phyloP scores from a whole-genome alignment of 2,797 vertebrate species.

The Sebastes oblongus region DNA sequence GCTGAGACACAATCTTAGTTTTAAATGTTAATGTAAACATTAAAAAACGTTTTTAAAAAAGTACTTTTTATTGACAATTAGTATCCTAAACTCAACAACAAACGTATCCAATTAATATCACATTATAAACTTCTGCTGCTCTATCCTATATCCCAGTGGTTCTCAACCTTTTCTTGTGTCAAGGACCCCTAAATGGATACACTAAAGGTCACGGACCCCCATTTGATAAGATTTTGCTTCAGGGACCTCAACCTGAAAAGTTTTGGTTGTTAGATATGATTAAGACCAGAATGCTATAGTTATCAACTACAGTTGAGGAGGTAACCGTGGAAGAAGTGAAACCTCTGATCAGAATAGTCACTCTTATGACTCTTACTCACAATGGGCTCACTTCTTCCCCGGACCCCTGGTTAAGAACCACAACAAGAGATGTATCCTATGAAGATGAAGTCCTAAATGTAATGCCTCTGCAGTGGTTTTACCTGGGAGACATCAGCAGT shows the following conservation, averaged over 20 bases:
- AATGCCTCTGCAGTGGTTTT: conserved; percentile 27
- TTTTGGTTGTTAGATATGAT: too few species aligned
- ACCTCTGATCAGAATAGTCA: too few species aligned
- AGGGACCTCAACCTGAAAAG: accelerated
- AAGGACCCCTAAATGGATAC: too few species aligned
- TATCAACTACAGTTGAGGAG: too few species aligned
- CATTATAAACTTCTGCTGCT: not conserved
- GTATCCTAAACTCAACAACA: not conserved
- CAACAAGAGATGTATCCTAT: not conserved
- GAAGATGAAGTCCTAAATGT: not conserved
- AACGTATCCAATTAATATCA: not conserved
- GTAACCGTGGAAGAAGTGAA: too few species aligned
- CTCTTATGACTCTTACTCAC: too few species aligned
- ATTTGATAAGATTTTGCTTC: too few species aligned
- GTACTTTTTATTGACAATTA: not conserved
- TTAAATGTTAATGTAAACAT: not conserved
- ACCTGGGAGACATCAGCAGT: conserved; percentile 98
- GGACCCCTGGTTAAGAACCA: not conserved
- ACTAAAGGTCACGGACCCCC: too few species aligned
- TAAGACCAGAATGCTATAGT: too few species aligned
- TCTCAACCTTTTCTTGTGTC: too few species aligned
- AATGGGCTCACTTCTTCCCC: too few species aligned
- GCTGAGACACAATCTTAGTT: not conserved
- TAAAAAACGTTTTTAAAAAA: not conserved
- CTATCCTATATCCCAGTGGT: too few species aligned